phyloP scores from a whole-genome alignment of 2,113 vertebrate genomes.

The Spheniscus mendiculus region DNA sequence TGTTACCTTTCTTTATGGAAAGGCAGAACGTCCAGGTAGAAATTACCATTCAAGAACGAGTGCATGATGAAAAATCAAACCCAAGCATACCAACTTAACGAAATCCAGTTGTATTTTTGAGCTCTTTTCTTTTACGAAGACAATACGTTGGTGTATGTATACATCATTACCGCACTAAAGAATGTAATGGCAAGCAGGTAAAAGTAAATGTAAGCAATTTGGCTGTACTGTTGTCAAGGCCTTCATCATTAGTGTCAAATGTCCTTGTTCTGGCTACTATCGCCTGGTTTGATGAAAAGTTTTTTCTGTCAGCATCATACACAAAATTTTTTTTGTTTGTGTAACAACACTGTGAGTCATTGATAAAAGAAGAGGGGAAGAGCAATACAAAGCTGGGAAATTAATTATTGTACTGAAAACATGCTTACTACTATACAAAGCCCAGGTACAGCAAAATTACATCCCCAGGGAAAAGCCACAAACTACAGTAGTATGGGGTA shows the following conservation, averaged over 20 bases:
- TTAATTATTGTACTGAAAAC: background rate
- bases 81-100: fast-evolving
- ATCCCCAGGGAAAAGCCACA: background rate
- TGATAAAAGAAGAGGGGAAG: background rate
- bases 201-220: background rate
- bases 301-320: background rate
- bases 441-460: background rate
- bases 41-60: background rate
- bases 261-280: background rate
- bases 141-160: fast-evolving
- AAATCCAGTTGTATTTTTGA: background rate
- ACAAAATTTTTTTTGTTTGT: background rate
- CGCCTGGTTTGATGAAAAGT: background rate
- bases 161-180: background rate
- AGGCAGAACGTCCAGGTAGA: background rate
- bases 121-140: background rate
- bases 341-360: background rate
- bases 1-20: background rate
- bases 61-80: background rate
- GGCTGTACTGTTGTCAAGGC: background rate
- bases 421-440: background rate
- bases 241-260: background rate
- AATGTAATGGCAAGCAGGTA: background rate
- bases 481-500: background rate
- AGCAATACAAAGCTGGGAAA: background rate